A percentile compares a stretch with the other conserved stretches of the same genome.
These are phyloP conservation scores for Calidris pugnax DNA, from an alignment of 2,113 vertebrate species.

Conservation along the genomic window DNA sequence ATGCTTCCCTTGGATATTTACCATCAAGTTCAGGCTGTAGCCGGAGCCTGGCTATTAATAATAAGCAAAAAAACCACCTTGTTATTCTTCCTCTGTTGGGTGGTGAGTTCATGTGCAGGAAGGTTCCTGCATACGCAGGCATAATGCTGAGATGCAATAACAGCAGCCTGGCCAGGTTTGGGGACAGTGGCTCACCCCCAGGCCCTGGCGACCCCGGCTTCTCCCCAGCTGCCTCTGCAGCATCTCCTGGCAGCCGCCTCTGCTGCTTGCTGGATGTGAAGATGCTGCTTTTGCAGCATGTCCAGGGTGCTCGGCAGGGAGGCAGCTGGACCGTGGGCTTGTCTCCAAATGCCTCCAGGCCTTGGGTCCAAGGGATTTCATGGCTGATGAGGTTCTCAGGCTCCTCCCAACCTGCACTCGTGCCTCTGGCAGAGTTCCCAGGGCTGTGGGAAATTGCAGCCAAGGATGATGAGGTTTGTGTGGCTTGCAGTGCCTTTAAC, in stretches of 20 bases:
- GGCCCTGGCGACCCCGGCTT: accelerated
- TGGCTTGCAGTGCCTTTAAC: slow-evolving; percentile 65
- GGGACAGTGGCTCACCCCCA: background rate
- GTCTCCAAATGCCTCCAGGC: background rate
- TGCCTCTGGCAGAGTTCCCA: background rate
- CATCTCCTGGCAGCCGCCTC: background rate
- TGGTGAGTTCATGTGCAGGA: background rate
- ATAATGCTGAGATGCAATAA: background rate
- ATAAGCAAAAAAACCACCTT: background rate
- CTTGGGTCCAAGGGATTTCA: background rate
- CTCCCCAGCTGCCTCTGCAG: background rate
- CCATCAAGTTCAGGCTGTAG: background rate
- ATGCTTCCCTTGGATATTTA: background rate
- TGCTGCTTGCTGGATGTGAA: background rate
- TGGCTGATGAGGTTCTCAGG: background rate
- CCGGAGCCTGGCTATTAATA: background rate
- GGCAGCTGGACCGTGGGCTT: background rate
- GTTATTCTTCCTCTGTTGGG: background rate
- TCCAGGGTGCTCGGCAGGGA: background rate
- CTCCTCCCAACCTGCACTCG: background rate
- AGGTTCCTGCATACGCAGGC: background rate
- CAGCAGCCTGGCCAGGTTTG: background rate
- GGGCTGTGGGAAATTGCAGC: background rate
- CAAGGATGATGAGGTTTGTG: slow-evolving; percentile 3
- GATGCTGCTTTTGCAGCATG: background rate